Percentiles rank a stretch among this genome's conserved stretches.
Conservation (phyloP, 2,797 vertebrate genomes). For the Sebastolobus alascanus region DNA sequence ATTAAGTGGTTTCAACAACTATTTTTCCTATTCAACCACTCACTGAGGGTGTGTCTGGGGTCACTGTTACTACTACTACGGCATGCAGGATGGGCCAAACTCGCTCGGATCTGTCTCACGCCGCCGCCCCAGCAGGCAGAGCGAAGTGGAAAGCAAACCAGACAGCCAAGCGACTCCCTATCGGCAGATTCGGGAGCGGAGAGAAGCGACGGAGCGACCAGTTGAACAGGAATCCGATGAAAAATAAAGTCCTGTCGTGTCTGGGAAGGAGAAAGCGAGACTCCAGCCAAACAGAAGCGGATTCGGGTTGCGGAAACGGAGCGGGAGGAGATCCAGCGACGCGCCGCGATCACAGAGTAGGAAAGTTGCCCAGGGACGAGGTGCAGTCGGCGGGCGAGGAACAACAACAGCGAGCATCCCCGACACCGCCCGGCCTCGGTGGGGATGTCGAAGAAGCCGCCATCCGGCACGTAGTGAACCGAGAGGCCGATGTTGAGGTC, state of each 20-base stretch:
- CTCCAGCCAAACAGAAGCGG: conserved; percentile 46
- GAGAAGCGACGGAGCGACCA: conserved; percentile 52
- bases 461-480: conserved; percentile 33
- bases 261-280: conserved; percentile 75
- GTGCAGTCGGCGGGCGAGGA: conserved; percentile 49
- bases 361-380: conserved; percentile 74
- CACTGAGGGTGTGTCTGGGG: conserved; percentile 72
- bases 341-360: conserved; percentile 64
- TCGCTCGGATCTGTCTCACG: conserved; percentile 62
- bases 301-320: conserved; percentile 39
- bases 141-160: conserved; percentile 64
- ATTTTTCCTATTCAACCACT: conserved; percentile 11
- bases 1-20: conserved; percentile 3
- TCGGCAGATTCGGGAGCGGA: conserved; percentile 40
- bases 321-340: conserved; percentile 53
- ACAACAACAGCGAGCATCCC: conserved; percentile 16
- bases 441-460: not conserved
- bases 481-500: conserved; percentile 54
- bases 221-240: conserved; percentile 74
- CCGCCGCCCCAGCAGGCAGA: conserved; percentile 51
- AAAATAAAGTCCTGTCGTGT: conserved; percentile 77
- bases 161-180: conserved; percentile 38
- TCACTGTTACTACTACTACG: conserved; percentile 73
- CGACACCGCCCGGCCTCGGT: conserved; percentile 40
- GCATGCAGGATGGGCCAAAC: conserved; percentile 85